A percentile compares a stretch with the other conserved stretches of the same genome.
Conservation (phyloP, 1,140 invertebrate species). For the Aphaenogaster floridana region DNA sequence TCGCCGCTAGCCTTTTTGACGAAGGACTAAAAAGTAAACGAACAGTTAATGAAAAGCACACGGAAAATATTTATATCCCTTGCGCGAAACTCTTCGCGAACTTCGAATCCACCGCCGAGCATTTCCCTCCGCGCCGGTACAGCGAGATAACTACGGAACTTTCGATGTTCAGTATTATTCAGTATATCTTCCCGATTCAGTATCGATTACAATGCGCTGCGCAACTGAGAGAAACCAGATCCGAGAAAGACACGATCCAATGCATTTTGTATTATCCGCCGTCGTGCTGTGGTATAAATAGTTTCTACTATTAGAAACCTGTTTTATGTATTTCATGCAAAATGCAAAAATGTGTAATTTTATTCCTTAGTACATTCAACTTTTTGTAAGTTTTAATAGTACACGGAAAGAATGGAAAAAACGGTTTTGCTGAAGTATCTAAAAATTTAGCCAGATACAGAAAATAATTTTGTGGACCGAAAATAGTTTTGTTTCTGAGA, state of each 20-base stretch:
- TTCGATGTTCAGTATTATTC: slow-evolving; percentile 27
- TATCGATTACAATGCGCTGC: slow-evolving; percentile 41
- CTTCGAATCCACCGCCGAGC: slow-evolving; percentile 13
- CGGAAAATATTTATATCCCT: slow-evolving; percentile 57
- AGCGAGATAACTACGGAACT: slow-evolving; percentile 12
- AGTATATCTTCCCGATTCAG: slow-evolving; percentile 32
- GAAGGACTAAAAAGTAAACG: slow-evolving; percentile 45
- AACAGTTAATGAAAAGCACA: slow-evolving; percentile 59
- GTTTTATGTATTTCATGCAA: neutral
- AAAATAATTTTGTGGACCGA: too few relatives aligned
- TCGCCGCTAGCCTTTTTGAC: slow-evolving; percentile 22
- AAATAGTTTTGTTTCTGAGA: too few relatives aligned
- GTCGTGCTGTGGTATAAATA: neutral
- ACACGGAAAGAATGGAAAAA: too few relatives aligned
- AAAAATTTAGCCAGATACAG: too few relatives aligned
- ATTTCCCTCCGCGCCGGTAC: neutral
- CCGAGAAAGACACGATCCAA: neutral
- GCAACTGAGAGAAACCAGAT: slow-evolving; percentile 33
- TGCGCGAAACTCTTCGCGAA: slow-evolving; percentile 33
- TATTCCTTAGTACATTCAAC: neutral
- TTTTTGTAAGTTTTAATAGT: slow-evolving; percentile 1
- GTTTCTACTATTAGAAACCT: neutral
- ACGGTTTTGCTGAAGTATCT: too few relatives aligned
- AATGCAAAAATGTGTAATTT: slow-evolving; percentile 17
- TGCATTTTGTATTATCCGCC: neutral